A percentile compares a stretch with the other conserved stretches of the same genome.
phyloP scores from a whole-genome alignment of 35 echinoderm and acorn worm genomes.

The Apostichopus californicus region DNA sequence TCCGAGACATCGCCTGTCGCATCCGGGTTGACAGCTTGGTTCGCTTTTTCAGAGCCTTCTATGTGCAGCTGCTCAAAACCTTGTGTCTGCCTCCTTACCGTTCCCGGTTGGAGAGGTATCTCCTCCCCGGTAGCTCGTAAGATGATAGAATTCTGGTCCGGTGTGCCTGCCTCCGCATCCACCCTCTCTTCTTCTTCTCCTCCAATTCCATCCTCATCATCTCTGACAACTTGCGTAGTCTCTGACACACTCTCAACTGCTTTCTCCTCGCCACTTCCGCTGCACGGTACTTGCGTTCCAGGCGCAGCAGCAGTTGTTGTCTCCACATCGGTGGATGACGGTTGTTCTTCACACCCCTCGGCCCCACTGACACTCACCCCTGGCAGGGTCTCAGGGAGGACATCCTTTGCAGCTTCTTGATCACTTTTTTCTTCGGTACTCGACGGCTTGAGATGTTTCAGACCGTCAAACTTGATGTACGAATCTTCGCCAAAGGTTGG shows the following conservation, averaged over 20 bases:
- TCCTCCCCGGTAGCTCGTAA: conserved; percentile 71
- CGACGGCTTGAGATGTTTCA: neutral
- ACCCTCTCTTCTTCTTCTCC: neutral
- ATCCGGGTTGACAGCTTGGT: neutral
- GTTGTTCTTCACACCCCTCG: neutral
- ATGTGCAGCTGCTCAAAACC: conserved; percentile 76
- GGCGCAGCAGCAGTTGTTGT: neutral
- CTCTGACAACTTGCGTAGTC: neutral
- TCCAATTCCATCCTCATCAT: neutral
- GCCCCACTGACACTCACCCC: neutral
- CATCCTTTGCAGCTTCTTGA: neutral
- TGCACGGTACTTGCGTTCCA: too few relatives aligned
- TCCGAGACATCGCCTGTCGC: neutral
- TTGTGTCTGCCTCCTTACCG: conserved; percentile 72
- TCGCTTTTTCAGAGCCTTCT: conserved; percentile 42
- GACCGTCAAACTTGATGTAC: conserved; percentile 9
- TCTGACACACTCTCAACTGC: neutral
- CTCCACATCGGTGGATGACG: neutral
- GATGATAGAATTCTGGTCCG: conserved; percentile 14
- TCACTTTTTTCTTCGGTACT: neutral
- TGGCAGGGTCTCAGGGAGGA: neutral
- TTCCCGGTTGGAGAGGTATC: conserved; percentile 79
- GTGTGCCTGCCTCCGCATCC: neutral
- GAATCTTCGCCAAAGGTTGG: conserved; percentile 4
- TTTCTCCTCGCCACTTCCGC: too few relatives aligned